phyloP scores from a whole-genome alignment of 2,797 vertebrate species.

The Melanotaenia parkinsoni region DNA sequence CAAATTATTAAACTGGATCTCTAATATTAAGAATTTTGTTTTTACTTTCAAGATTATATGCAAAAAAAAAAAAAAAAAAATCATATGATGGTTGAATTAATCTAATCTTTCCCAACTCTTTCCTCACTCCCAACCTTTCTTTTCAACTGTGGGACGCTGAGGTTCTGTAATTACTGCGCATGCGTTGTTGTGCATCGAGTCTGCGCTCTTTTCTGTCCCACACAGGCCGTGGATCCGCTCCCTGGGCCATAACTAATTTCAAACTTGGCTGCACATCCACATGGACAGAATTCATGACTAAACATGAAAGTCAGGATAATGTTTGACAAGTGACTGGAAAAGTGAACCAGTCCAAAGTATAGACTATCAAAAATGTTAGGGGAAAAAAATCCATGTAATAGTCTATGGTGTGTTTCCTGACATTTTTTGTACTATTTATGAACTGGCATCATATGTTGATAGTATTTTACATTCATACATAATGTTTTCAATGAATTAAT shows the following conservation, averaged over 20 bases:
- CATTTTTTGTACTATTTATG: neutral
- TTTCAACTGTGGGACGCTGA: neutral
- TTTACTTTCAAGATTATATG: neutral
- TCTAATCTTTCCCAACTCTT: neutral
- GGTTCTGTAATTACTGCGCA: slow-evolving; percentile 32
- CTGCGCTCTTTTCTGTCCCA: neutral
- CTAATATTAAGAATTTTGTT: neutral
- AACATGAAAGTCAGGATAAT: neutral
- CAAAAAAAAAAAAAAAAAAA: neutral
- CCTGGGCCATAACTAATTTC: slow-evolving; percentile 2
- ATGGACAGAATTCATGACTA: neutral
- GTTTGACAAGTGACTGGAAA: neutral
- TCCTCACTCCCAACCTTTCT: neutral
- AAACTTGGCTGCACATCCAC: slow-evolving; percentile 8
- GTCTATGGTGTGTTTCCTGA: neutral
- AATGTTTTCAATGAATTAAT: neutral
- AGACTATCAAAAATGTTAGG: neutral
- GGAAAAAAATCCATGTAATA: no score
- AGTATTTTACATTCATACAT: neutral
- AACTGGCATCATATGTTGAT: neutral
- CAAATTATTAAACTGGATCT: neutral
- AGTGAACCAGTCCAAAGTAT: neutral
- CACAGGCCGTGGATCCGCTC: slow-evolving; percentile 3
- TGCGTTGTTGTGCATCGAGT: slow-evolving; percentile 3
- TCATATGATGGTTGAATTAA: slow-evolving; percentile 10